A percentile compares a stretch with the other conserved stretches of the same genome.
phyloP scores from a whole-genome alignment of 2,113 vertebrate species.

The Crocuta crocuta region DNA sequence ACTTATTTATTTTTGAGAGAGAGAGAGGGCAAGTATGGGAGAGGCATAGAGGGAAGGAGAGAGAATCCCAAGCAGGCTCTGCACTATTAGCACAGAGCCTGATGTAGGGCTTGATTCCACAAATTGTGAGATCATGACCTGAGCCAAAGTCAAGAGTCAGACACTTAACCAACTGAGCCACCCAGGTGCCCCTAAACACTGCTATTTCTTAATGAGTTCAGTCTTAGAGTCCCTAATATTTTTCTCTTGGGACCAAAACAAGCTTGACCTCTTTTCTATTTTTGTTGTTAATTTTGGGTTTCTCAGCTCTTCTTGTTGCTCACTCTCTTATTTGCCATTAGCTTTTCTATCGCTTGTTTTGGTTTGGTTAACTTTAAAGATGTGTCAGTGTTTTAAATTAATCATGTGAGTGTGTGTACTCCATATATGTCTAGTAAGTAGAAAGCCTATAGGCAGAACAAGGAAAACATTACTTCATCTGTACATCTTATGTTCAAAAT shows the following conservation, averaged over 20 bases:
- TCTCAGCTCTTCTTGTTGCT: background rate
- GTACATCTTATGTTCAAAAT: background rate
- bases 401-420: background rate
- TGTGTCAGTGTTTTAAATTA: background rate
- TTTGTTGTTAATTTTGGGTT: background rate
- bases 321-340: background rate
- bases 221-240: background rate
- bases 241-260: background rate
- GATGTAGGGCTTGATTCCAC: too few relatives aligned
- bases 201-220: background rate
- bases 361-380: background rate
- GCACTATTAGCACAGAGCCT: too few relatives aligned
- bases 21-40: too few relatives aligned
- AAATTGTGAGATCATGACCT: too few relatives aligned
- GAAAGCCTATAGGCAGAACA: background rate
- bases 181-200: too few relatives aligned
- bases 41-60: too few relatives aligned
- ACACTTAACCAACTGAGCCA: too few relatives aligned
- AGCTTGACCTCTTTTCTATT: background rate
- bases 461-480: background rate
- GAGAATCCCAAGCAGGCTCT: too few relatives aligned
- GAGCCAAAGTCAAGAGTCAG: too few relatives aligned
- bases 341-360: background rate
- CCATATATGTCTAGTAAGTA: background rate
- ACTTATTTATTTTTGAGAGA: too few relatives aligned